These are phyloP conservation scores for Acropora tenuis DNA, from an alignment of 64 coral and sea anemone genomes.

Conservation along the genomic window DNA sequence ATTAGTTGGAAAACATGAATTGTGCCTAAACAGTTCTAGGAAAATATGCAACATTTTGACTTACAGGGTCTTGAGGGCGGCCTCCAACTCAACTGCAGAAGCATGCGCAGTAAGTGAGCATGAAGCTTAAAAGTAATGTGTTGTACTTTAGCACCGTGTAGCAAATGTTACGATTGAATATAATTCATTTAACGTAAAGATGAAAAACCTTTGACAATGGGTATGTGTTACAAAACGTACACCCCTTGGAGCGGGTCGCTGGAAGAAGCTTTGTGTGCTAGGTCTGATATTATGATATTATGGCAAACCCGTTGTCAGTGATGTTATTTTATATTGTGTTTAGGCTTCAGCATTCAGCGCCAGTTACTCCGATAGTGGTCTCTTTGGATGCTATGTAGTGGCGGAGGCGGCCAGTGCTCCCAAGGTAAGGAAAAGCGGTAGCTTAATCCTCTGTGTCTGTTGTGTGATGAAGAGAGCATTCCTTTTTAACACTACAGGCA, in stretches of 20 bases:
- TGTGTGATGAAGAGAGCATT: background rate
- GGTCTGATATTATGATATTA: too few relatives aligned
- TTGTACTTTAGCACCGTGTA: too few relatives aligned
- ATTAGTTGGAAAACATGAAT: too few relatives aligned
- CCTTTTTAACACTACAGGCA: background rate
- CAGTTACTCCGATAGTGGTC: slow-evolving; percentile 83
- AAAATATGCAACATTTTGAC: background rate
- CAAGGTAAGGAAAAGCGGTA: slow-evolving; percentile 46
- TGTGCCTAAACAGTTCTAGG: too few relatives aligned
- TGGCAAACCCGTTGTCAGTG: too few relatives aligned
- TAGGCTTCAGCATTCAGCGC: slow-evolving; percentile 81
- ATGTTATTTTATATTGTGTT: slow-evolving; percentile 2
- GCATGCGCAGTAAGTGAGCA: slow-evolving; percentile 70
- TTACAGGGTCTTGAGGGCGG: slow-evolving; percentile 79
- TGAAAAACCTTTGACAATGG: too few relatives aligned
- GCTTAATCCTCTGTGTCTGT: background rate
- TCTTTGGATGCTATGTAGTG: slow-evolving; percentile 87
- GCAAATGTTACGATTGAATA: too few relatives aligned
- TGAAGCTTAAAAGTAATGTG: background rate
- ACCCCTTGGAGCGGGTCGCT: too few relatives aligned
- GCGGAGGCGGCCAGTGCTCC: slow-evolving; percentile 62
- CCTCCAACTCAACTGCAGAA: slow-evolving; percentile 62
- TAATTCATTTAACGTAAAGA: too few relatives aligned
- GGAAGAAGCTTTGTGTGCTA: too few relatives aligned
- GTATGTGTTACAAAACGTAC: too few relatives aligned